phyloP scores from a whole-genome alignment of 64 coral and sea anemone species.

The Exaiptasia diaphana region DNA sequence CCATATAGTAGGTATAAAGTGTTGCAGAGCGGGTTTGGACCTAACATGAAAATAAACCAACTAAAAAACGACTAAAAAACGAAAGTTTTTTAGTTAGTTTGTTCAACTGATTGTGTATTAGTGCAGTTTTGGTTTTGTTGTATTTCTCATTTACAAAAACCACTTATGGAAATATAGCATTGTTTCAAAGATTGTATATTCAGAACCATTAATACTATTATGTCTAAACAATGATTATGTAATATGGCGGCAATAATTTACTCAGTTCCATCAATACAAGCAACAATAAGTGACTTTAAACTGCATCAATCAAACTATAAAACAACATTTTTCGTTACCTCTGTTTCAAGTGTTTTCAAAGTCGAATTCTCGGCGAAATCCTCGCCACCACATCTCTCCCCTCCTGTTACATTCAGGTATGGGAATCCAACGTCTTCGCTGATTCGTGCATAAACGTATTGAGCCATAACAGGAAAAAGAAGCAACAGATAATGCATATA shows the following conservation, averaged over 20 bases:
- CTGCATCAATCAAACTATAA: background rate
- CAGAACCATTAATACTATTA: too few relatives aligned
- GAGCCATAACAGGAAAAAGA: constrained; percentile 31
- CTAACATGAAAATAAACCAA: constrained; percentile 16
- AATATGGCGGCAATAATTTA: too few relatives aligned
- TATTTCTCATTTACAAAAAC: too few relatives aligned
- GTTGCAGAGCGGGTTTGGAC: background rate
- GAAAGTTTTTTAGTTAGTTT: background rate
- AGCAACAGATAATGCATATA: constrained; percentile 58
- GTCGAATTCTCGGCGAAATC: constrained; percentile 8
- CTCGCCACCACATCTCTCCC: constrained; percentile 6
- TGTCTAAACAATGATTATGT: too few relatives aligned
- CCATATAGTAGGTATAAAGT: background rate
- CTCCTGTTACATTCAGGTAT: constrained; percentile 43
- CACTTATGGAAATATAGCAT: too few relatives aligned
- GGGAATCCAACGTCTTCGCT: constrained; percentile 61
- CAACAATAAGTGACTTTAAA: too few relatives aligned
- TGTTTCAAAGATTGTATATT: too few relatives aligned
- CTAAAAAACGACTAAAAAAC: background rate
- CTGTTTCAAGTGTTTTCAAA: constrained; percentile 14
- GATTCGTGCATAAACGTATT: constrained; percentile 52
- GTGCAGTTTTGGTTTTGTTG: too few relatives aligned
- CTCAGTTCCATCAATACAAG: too few relatives aligned
- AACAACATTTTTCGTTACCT: background rate
- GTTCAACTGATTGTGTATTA: too few relatives aligned